Conservation (phyloP, 2,888 invertebrate genomes). For the Nowickia ferox region DNA sequence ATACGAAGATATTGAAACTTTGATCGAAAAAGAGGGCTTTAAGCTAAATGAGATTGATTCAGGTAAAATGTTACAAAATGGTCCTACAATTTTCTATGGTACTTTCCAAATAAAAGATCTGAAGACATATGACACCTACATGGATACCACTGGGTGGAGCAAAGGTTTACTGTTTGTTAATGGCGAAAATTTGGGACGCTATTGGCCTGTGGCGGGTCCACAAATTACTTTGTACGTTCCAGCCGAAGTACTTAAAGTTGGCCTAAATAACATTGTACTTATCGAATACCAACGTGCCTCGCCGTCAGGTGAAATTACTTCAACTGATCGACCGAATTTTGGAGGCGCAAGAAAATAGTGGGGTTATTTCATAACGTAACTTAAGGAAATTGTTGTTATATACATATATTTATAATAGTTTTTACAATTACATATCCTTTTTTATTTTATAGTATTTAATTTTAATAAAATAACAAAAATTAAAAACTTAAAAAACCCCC, state of each 20-base stretch:
- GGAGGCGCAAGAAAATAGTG: slow-evolving; percentile 49
- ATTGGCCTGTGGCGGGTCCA: slow-evolving; percentile 91
- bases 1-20: slow-evolving; percentile 76
- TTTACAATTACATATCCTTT: slow-evolving; percentile 8
- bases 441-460: slow-evolving; percentile 23
- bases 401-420: neutral
- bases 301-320: slow-evolving; percentile 78
- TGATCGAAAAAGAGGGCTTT: slow-evolving; percentile 75
- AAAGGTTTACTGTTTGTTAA: slow-evolving; percentile 94
- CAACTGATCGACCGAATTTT: slow-evolving; percentile 82
- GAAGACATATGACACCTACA: slow-evolving; percentile 88
- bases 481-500: too few relatives aligned
- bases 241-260: slow-evolving; percentile 86
- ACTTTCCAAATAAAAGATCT: slow-evolving; percentile 79
- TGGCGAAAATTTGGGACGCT: slow-evolving; percentile 93
- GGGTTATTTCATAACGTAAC: neutral
- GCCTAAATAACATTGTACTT: slow-evolving; percentile 85
- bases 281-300: slow-evolving; percentile 85
- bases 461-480: too few relatives aligned
- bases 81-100: slow-evolving; percentile 85
- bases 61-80: slow-evolving; percentile 77
- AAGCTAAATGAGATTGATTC: slow-evolving; percentile 69
- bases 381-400: neutral
- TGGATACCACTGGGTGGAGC: slow-evolving; percentile 91
- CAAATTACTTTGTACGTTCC: slow-evolving; percentile 93